Evolutionary conservation across 2,113 vertebrate genomes (phyloP).

Genomic region (Cheirogaleus medius): DNA sequence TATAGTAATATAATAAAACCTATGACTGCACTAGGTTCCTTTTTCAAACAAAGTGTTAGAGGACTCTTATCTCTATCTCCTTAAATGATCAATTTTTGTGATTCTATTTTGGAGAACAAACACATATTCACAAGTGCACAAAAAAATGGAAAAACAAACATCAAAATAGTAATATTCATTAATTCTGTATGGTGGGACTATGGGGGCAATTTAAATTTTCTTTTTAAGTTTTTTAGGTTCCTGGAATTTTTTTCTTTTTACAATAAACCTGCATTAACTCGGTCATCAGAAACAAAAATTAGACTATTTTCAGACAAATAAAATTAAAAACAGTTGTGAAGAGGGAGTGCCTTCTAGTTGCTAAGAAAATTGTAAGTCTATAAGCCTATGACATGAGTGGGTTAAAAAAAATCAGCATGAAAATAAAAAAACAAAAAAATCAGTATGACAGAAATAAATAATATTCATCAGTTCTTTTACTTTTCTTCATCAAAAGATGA

Average conservation of each 20-base stretch:
- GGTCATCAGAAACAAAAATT: neutral
- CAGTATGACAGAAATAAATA: neutral
- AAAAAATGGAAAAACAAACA: constrained; percentile 1
- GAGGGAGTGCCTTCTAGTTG: neutral
- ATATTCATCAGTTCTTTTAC: neutral
- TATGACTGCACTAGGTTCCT: neutral
- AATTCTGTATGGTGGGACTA: neutral
- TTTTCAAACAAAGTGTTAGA: neutral
- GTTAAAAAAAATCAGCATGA: neutral
- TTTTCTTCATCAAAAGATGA: neutral
- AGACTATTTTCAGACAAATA: neutral
- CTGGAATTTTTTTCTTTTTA: neutral
- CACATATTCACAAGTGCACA: neutral
- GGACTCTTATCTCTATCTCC: neutral
- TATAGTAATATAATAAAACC: neutral
- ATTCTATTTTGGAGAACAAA: neutral
- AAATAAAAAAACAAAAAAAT: neutral
- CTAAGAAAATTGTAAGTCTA: neutral
- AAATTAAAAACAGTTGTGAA: neutral
- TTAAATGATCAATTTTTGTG: neutral
- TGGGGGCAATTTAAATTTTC: neutral
- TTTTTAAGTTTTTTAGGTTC: neutral
- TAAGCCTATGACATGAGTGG: neutral
- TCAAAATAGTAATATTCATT: neutral
- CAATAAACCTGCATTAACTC: neutral